These are phyloP conservation scores for Lamproptera curius DNA, from an alignment of 2,888 invertebrate genomes.

Conservation along the genomic window DNA sequence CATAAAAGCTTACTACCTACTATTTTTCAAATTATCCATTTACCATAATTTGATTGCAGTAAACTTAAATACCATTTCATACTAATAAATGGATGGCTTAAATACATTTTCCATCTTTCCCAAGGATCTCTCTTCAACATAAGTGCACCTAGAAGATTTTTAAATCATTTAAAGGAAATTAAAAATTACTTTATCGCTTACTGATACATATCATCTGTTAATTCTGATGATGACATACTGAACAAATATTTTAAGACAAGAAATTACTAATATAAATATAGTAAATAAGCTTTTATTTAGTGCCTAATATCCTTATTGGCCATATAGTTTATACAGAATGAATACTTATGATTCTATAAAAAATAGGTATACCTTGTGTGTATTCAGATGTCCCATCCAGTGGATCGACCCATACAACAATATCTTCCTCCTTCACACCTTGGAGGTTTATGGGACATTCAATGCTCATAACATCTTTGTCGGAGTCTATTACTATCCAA, in stretches of 20 bases:
- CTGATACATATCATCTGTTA: slow-evolving; percentile 21
- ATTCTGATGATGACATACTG: no score
- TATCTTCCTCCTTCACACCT: slow-evolving; percentile 85
- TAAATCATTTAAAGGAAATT: slow-evolving; percentile 25
- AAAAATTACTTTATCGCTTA: not conserved
- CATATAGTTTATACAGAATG: no score
- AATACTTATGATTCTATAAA: no score
- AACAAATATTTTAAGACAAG: no score
- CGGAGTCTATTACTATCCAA: slow-evolving; percentile 86
- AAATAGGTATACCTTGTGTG: slow-evolving; percentile 84
- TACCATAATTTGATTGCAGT: slow-evolving; percentile 75
- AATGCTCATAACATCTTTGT: slow-evolving; percentile 80
- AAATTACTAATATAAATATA: no score
- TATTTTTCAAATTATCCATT: slow-evolving; percentile 41
- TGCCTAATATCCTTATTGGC: no score
- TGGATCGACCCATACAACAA: slow-evolving; percentile 99
- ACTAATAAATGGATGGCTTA: slow-evolving; percentile 74
- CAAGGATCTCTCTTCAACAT: slow-evolving; percentile 76
- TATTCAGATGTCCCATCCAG: slow-evolving; percentile 99
- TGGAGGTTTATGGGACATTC: slow-evolving; percentile 83
- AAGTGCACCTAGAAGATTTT: slow-evolving; percentile 72
- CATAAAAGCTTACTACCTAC: slow-evolving; percentile 27
- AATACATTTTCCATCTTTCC: slow-evolving; percentile 77
- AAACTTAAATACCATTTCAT: slow-evolving; percentile 77
- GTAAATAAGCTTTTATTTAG: no score